phyloP scores from a whole-genome alignment of 1,140 invertebrate species.

The Drosophila nigromelanica region DNA sequence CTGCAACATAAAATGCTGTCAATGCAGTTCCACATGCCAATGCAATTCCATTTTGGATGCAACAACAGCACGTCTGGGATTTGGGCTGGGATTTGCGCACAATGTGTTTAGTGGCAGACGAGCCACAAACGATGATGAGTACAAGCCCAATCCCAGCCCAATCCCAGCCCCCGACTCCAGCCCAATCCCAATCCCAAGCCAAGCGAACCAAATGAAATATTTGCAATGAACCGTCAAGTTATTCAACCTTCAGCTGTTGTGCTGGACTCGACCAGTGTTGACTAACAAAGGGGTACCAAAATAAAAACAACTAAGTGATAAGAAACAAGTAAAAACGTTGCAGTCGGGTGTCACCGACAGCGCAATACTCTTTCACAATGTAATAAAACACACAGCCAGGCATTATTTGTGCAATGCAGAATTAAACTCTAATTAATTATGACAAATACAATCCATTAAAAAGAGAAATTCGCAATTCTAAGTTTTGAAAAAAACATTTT shows the following conservation, averaged over 20 bases:
- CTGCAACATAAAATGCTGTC: slow-evolving; percentile 72
- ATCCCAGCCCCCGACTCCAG: neutral
- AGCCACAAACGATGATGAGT: slow-evolving; percentile 19
- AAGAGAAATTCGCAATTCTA: too few relatives aligned
- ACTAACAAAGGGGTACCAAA: neutral
- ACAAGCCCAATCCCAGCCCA: slow-evolving; percentile 2
- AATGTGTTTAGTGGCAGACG: slow-evolving; percentile 72
- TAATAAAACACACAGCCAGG: too few relatives aligned
- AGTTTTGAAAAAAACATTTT: too few relatives aligned
- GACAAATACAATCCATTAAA: too few relatives aligned
- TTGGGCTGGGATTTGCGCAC: slow-evolving; percentile 72
- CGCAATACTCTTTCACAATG: too few relatives aligned
- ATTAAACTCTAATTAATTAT: too few relatives aligned
- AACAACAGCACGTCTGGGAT: slow-evolving; percentile 67
- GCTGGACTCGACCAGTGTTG: slow-evolving; percentile 9
- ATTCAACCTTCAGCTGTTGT: neutral
- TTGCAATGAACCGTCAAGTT: slow-evolving; percentile 44
- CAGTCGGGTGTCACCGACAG: too few relatives aligned
- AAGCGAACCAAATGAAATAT: slow-evolving; percentile 56
- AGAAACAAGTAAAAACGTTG: too few relatives aligned
- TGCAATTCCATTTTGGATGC: slow-evolving; percentile 57
- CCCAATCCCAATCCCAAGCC: neutral
- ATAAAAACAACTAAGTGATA: neutral
- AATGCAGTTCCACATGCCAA: slow-evolving; percentile 69
- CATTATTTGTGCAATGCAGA: too few relatives aligned